These are phyloP conservation scores for Podarcis siculus DNA, from an alignment of 2,797 vertebrate species.

Conservation along the genomic window DNA sequence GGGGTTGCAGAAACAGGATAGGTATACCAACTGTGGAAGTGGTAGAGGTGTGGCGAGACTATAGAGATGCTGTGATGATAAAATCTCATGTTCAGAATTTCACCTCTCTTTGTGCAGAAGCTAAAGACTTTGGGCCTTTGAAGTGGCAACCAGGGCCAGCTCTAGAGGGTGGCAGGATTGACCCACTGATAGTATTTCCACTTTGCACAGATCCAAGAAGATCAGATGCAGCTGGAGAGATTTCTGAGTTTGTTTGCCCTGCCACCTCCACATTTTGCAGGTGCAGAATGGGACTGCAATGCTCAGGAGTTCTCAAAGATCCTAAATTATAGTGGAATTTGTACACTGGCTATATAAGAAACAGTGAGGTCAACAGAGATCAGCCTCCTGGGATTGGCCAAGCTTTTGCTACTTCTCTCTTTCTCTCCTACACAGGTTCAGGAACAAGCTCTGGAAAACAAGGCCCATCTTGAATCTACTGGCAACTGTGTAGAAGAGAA, in stretches of 20 bases:
- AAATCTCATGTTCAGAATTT: neutral
- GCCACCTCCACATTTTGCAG: neutral
- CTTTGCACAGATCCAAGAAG: neutral
- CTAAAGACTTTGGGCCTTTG: neutral
- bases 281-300: neutral
- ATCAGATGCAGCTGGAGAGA: neutral
- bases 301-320: neutral
- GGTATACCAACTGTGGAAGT: neutral
- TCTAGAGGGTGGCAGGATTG: neutral
- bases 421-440: neutral
- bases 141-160: neutral
- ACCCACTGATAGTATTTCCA: neutral
- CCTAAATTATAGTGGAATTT: neutral
- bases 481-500: neutral
- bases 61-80: neutral
- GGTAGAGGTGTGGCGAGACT: neutral
- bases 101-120: neutral
- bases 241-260: neutral
- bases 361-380: neutral
- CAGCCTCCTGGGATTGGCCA: neutral
- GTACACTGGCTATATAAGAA: neutral
- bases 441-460: neutral
- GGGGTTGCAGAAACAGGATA: neutral
- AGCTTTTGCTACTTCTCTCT: neutral
- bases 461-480: neutral